Evolutionary conservation across 2,888 invertebrate genomes (phyloP), one percentile per base, ranked within the genome.

Genomic region (Agrypnus murinus): DNA sequence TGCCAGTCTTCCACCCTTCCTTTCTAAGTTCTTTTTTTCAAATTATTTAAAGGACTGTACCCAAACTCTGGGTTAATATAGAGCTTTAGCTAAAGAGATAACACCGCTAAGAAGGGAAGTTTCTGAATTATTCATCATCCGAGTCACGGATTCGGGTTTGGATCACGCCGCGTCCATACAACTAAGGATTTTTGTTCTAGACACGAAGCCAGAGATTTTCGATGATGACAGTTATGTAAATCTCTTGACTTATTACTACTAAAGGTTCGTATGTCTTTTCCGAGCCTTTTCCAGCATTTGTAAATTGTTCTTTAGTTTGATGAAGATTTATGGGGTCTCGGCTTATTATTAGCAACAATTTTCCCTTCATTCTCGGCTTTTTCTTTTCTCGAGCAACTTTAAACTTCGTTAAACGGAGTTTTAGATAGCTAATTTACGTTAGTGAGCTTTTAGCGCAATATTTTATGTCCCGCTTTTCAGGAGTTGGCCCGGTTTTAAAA

Each of bases 141-240:
- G 55, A 59, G 59, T 65, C 69, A 69, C 69, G 60, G 65, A 72
- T 69, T 72, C 69, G 65, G 69, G 70, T 69, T 69, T 63, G 65
- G 69, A 69, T 64, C 67, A 66, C 69, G 76, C 69, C 72, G 74
- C 74, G 72, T 73, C 76, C 73, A 67, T 72, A 69, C 66, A 58
- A 58, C 68, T 38, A 69, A 74, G 75, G 75, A 70, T 70, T 78
- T 77, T 78, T 76, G 74, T 75, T 74, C 72, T 64, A 72, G 72
- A 73, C 74, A 74, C 75, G 74, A 75, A 75, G 74, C 46, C 71
- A 71, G 75, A 77, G 79, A 77, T 79, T 79, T 75, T 75, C 74
- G 75, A 73, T 72, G 78, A 75, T 78, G 80, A 81, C 80, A 78
- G 79, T 80, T 80, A 80, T 80, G 80, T 79, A 80, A 80, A 81